phyloP scores from a whole-genome alignment of 1,140 invertebrate species.

The Harpegnathos saltator region DNA sequence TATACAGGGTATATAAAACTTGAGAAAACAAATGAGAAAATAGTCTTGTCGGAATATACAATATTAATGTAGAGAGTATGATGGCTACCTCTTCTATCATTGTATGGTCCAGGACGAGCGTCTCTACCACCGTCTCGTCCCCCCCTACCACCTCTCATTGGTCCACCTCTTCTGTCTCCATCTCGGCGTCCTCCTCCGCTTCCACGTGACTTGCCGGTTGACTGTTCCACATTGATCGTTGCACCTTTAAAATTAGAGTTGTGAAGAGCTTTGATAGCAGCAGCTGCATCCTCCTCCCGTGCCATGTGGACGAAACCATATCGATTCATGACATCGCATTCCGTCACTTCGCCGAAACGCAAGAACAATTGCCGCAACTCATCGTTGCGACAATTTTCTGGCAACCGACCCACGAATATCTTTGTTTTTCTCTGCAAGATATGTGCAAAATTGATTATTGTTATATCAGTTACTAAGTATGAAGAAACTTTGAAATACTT shows the following conservation, averaged over 20 bases:
- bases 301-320: slow-evolving; percentile 86
- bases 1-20: neutral
- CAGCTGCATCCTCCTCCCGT: slow-evolving; percentile 83
- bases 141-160: slow-evolving; percentile 84
- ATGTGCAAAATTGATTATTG: slow-evolving; percentile 49
- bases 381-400: slow-evolving; percentile 85
- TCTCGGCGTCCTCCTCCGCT: slow-evolving; percentile 80
- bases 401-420: slow-evolving; percentile 85
- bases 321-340: slow-evolving; percentile 85
- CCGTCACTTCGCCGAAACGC: slow-evolving; percentile 84
- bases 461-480: too few relatives aligned
- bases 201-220: slow-evolving; percentile 83
- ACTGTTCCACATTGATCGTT: slow-evolving; percentile 85
- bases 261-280: slow-evolving; percentile 84
- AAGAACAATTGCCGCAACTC: slow-evolving; percentile 83
- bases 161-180: slow-evolving; percentile 81
- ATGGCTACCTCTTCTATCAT: slow-evolving; percentile 84
- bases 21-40: slow-evolving; percentile 67
- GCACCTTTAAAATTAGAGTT: slow-evolving; percentile 85
- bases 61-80: slow-evolving; percentile 26
- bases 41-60: slow-evolving; percentile 39
- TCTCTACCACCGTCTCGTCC: slow-evolving; percentile 85
- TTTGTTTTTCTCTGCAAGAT: slow-evolving; percentile 84
- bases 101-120: slow-evolving; percentile 85
- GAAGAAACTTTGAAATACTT: neutral